Conservation (phyloP, 2,888 invertebrate species). For the Dryomyza anilis region DNA sequence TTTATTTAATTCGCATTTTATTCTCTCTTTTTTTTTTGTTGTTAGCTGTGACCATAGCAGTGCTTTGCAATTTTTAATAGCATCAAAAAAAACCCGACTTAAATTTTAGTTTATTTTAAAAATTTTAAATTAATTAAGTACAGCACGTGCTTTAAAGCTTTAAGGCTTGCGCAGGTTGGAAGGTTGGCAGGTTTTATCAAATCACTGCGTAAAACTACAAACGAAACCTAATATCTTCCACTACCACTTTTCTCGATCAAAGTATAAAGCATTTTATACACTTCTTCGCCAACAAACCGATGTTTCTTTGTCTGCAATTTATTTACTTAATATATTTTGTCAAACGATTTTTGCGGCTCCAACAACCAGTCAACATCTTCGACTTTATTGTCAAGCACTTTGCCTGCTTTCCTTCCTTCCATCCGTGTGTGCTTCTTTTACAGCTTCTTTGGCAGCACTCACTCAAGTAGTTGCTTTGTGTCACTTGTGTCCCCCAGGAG, state of each 20-base stretch:
- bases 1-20: no score
- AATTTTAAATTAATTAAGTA: no score
- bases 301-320: conserved; percentile 18
- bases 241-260: not conserved
- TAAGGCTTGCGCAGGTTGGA: no score
- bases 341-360: not conserved
- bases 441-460: not conserved
- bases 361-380: not conserved
- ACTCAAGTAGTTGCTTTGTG: conserved; percentile 21
- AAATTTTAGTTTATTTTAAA: no score
- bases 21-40: no score
- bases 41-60: no score
- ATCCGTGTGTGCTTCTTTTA: not conserved
- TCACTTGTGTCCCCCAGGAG: conserved; percentile 9
- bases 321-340: conserved; percentile 15
- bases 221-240: no score
- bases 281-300: not conserved
- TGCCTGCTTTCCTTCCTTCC: not conserved
- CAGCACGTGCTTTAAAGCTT: no score
- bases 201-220: no score
- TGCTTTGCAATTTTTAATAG: no score
- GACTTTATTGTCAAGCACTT: not conserved
- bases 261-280: not conserved
- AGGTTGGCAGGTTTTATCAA: no score
- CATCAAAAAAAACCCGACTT: no score